Evolutionary conservation across 2,888 invertebrate genomes (phyloP).

Genomic region (Synergus laeviventris): DNA sequence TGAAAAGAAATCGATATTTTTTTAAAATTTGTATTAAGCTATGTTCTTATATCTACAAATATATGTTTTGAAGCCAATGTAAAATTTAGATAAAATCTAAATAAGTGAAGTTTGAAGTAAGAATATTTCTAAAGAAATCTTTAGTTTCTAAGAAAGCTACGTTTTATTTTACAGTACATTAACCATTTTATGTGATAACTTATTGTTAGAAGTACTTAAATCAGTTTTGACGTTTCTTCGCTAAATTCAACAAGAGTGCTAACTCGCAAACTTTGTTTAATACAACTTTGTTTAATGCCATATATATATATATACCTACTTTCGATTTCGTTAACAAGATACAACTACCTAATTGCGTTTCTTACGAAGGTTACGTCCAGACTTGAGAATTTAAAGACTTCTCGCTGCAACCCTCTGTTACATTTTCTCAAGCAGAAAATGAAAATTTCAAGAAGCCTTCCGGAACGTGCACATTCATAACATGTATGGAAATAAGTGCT

Average conservation of each 20-base stretch:
- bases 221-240: constrained; percentile 15
- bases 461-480: constrained; percentile 36
- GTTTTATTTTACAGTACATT: neutral
- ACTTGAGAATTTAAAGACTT: constrained; percentile 31
- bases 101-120: neutral
- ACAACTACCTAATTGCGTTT: constrained; percentile 29
- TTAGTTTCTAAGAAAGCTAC: neutral
- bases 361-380: neutral
- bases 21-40: neutral
- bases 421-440: constrained; percentile 24
- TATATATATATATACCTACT: constrained; percentile 2
- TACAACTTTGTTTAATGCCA: constrained; percentile 28
- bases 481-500: constrained; percentile 33
- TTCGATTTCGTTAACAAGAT: constrained; percentile 32
- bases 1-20: neutral
- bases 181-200: neutral
- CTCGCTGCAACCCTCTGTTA: neutral
- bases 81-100: neutral
- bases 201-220: neutral
- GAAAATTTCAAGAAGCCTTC: constrained; percentile 36
- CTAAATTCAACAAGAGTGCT: constrained; percentile 15
- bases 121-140: neutral
- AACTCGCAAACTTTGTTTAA: constrained; percentile 32
- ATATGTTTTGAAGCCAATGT: neutral
- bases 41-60: neutral